These are phyloP conservation scores for Ochotona princeps DNA, from an alignment of 2,113 vertebrate genomes.

Conservation along the genomic window DNA sequence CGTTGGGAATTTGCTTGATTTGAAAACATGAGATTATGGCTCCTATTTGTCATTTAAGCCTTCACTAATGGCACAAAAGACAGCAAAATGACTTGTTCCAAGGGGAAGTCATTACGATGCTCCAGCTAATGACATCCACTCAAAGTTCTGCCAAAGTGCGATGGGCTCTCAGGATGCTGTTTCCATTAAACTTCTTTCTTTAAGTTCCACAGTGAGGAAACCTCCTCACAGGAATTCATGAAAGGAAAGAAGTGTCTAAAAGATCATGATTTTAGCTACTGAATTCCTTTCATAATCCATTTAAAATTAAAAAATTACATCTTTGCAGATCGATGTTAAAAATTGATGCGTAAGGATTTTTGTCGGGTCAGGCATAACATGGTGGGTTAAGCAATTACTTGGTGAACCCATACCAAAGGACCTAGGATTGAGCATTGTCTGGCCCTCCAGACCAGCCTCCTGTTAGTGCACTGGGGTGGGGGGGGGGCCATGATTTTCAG, in stretches of 20 bases:
- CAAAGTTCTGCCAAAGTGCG: neutral
- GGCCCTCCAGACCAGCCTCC: no score
- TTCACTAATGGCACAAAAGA: neutral
- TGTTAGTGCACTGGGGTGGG: no score
- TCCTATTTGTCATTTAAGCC: neutral
- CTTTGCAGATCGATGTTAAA: neutral
- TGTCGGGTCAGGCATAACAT: no score
- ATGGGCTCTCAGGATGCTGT: neutral
- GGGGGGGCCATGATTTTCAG: no score
- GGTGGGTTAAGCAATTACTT: no score
- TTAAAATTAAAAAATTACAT: neutral
- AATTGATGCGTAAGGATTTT: neutral
- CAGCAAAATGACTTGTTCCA: neutral
- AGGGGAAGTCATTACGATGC: conserved; percentile 32
- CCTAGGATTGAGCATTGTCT: no score
- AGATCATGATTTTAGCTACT: neutral
- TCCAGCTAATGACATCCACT: conserved; percentile 46
- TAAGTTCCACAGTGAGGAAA: neutral
- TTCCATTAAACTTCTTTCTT: neutral
- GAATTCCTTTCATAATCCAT: neutral
- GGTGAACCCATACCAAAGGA: no score
- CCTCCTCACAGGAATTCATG: neutral
- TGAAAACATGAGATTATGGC: neutral
- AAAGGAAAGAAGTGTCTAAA: neutral
- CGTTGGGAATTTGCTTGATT: neutral